phyloP scores from a whole-genome alignment of 2,113 vertebrate species.

The Hemicordylus capensis region DNA sequence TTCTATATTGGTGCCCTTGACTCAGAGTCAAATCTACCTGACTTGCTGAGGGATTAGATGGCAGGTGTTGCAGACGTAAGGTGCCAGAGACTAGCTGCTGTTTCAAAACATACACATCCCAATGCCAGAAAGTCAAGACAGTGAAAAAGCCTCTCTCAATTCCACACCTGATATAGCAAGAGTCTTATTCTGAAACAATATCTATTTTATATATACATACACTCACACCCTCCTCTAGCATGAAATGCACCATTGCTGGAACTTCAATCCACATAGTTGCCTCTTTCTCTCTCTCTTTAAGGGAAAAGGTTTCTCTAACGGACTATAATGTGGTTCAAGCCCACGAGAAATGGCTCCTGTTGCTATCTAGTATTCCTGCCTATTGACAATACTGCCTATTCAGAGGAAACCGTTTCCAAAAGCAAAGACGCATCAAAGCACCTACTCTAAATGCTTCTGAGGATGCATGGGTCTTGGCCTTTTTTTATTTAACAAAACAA shows the following conservation, averaged over 20 bases:
- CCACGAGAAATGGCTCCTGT: neutral
- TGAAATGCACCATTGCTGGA: neutral
- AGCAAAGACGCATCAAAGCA: constrained; percentile 12
- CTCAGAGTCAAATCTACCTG: too few relatives aligned
- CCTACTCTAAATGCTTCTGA: constrained; percentile 19
- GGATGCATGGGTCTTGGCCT: neutral
- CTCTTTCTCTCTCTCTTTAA: too few relatives aligned
- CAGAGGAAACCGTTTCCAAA: constrained; percentile 9
- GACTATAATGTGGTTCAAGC: neutral
- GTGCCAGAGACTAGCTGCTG: too few relatives aligned
- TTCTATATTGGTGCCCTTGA: too few relatives aligned
- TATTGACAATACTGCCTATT: neutral
- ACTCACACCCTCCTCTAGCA: neutral
- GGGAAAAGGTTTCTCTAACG: neutral
- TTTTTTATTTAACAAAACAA: neutral
- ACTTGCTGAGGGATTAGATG: too few relatives aligned
- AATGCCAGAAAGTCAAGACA: neutral
- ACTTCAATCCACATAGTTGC: neutral
- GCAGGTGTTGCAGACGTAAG: too few relatives aligned
- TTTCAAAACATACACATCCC: too few relatives aligned
- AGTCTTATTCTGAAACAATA: neutral
- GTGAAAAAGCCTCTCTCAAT: neutral
- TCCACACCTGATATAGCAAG: neutral
- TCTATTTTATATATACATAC: neutral
- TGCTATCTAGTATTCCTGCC: neutral